Evolutionary conservation across 2,113 vertebrate genomes (phyloP), one percentile per base, ranked within the genome.

Genomic region (Clarias magur): DNA sequence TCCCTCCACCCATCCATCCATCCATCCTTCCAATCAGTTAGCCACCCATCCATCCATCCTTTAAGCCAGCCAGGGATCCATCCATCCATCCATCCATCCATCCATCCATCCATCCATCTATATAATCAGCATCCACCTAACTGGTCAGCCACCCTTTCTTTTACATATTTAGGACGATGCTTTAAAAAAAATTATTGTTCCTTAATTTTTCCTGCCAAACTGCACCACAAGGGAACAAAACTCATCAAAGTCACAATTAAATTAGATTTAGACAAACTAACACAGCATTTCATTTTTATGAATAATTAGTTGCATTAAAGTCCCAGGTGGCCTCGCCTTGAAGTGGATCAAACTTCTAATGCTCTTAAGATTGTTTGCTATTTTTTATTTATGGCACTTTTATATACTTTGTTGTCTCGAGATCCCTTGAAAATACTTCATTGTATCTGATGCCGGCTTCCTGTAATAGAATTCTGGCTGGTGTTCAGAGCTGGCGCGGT

Each of bases 321-420:
- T 92, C 89, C 89, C 92, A 53, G 34, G 83, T 67, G 91, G 88
- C 34, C 83, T 82, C 59, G 87, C 89, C 90, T 80, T 88, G 83
- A 85, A 89, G 90, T 85, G 89, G 87, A 91, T 90, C 92, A 92
- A 91, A 91, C 90, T 92, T 91, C 90, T 91, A 93, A 92, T 92
- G 90, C 91, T 91, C 88, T 90, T 92, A 92, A 93, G 90, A 93
- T 91, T 90, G 88, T 92, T 89, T 89, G 87, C 87, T 86, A 91
- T 92, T 82, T 91, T 92, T 93, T 93, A 93, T 93, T 93, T 90
- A 92, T 92, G 88, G 87, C 86, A 86, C 90, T 91, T 90, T 91
- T 80, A 92, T 92, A 92, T 88, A 91, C 89, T 89, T 88, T 89
- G 91, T 91, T 91, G 86, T 89, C 85, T 92, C 80, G 60, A 88